A percentile compares a stretch with the other conserved stretches of the same genome.
Conservation (phyloP, 2,113 vertebrate species). For the Limnothrissa miodon region DNA sequence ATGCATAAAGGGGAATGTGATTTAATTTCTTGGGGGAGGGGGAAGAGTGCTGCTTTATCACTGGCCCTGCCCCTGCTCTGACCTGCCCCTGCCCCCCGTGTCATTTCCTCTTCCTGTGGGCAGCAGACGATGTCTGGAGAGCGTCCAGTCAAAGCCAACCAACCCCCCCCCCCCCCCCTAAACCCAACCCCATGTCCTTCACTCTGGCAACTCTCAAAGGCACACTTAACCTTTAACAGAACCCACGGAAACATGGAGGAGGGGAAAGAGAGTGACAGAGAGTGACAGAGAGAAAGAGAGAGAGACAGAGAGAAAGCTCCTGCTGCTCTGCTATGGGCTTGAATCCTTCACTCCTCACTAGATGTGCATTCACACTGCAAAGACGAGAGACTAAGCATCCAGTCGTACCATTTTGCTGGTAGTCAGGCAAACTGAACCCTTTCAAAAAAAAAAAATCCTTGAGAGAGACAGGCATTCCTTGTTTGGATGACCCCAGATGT, state of each 20-base stretch:
- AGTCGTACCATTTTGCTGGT: no score
- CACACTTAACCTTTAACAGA: conserved; percentile 6
- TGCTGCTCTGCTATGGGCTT: not conserved
- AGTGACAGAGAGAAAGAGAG: not conserved
- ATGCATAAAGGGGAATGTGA: conserved; percentile 14
- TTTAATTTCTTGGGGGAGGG: not conserved
- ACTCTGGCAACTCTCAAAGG: conserved; percentile 7
- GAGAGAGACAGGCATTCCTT: no score
- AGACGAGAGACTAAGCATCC: not conserved
- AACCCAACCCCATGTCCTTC: not conserved
- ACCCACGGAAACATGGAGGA: not conserved
- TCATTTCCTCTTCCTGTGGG: conserved; percentile 39
- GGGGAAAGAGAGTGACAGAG: not conserved
- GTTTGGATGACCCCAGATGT: no score
- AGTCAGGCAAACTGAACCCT: no score
- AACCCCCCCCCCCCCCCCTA: not conserved
- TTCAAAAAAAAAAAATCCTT: no score
- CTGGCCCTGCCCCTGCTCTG: conserved; percentile 24
- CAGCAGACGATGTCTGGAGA: conserved; percentile 34
- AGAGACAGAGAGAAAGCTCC: not conserved
- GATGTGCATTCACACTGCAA: not conserved
- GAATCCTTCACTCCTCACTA: not conserved
- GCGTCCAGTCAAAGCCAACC: conserved; percentile 25
- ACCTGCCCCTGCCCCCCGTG: not conserved
- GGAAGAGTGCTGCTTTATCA: conserved; percentile 13